phyloP scores from a whole-genome alignment of 2,888 invertebrate species.

The Omphaloscelis lunosa region DNA sequence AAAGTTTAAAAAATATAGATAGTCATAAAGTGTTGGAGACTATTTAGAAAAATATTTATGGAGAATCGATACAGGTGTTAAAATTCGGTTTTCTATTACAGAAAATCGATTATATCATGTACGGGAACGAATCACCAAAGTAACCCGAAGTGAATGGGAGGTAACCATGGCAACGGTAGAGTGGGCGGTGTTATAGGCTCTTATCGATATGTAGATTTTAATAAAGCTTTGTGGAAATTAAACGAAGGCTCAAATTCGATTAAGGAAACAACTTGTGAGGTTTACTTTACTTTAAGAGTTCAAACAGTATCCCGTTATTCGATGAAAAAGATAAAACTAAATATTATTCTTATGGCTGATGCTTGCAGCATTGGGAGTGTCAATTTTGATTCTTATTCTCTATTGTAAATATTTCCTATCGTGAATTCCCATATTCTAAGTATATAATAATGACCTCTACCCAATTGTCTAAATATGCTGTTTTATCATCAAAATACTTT shows the following conservation, averaged over 20 bases:
- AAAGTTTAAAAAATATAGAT: constrained; percentile 41
- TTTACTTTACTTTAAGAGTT: constrained; percentile 34
- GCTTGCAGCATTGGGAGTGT: not conserved
- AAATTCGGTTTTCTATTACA: constrained; percentile 75
- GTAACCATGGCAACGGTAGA: constrained; percentile 70
- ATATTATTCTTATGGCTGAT: not conserved
- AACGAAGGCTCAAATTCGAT: constrained; percentile 51
- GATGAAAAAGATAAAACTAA: not conserved
- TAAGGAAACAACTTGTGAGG: constrained; percentile 52
- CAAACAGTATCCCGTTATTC: constrained; percentile 27
- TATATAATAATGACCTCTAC: not conserved
- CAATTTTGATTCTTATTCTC: not conserved
- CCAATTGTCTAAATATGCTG: not conserved
- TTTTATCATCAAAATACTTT: not conserved
- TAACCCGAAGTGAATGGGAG: constrained; percentile 69
- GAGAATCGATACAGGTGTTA: constrained; percentile 66
- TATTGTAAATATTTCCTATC: not conserved
- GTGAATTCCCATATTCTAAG: not conserved
- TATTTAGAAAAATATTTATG: constrained; percentile 58
- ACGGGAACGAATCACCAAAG: constrained; percentile 76
- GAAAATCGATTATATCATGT: constrained; percentile 78
- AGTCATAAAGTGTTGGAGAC: constrained; percentile 39
- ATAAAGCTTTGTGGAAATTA: constrained; percentile 53
- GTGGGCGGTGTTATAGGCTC: constrained; percentile 54
- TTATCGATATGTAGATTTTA: constrained; percentile 61